Evolutionary conservation across 2,113 vertebrate species (phyloP).

Genomic region (Pomatostomus ruficeps): DNA sequence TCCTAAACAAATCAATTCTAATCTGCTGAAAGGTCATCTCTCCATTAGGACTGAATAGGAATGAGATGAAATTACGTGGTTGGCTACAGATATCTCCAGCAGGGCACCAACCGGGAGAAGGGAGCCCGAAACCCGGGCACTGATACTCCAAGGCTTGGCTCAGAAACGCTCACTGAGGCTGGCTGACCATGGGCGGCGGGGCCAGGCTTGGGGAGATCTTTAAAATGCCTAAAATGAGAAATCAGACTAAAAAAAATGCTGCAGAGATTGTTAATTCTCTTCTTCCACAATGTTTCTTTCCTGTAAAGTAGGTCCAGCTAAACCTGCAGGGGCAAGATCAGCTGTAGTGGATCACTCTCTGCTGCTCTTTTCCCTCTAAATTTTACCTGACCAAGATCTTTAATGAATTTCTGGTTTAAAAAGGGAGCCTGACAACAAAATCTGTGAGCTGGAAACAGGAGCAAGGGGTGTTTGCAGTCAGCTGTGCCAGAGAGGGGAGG

Average conservation of each 20-base stretch:
- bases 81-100: conserved; percentile 16
- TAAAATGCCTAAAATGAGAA: background rate
- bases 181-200: background rate
- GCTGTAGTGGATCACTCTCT: background rate
- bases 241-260: background rate
- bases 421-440: background rate
- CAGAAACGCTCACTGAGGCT: background rate
- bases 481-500: background rate
- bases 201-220: background rate
- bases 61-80: conserved; percentile 45
- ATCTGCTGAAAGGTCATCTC: conserved; percentile 53
- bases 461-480: background rate
- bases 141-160: background rate
- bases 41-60: conserved; percentile 41
- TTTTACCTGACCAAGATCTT: background rate
- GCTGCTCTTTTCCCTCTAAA: background rate
- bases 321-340: background rate
- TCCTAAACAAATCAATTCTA: conserved; percentile 60
- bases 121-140: background rate
- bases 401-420: background rate
- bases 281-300: background rate
- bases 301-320: background rate
- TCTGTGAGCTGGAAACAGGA: background rate
- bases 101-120: background rate
- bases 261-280: background rate